Conservation (phyloP, 2,113 vertebrate species). For the Bos indicus region DNA sequence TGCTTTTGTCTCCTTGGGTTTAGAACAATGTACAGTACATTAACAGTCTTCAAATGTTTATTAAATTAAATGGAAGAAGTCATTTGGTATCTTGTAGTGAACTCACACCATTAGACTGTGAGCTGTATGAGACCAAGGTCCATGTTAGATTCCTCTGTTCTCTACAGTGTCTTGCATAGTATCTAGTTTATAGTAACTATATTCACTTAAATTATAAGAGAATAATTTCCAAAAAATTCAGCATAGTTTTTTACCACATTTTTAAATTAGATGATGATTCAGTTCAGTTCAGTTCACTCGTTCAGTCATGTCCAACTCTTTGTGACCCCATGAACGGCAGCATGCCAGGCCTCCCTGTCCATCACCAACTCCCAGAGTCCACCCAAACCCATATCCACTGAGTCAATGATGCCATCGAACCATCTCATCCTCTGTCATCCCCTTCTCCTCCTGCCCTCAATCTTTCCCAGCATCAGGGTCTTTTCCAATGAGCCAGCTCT, state of each 20-base stretch:
- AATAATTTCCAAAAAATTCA: background rate
- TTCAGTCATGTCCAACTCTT: background rate
- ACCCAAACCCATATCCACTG: no score
- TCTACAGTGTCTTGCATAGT: background rate
- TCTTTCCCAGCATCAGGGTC: no score
- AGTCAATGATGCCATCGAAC: no score
- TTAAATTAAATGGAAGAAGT: background rate
- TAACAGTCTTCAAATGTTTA: background rate
- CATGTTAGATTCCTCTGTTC: background rate
- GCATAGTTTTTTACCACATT: background rate
- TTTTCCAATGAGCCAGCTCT: no score
- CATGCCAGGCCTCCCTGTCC: background rate
- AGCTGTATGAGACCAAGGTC: background rate
- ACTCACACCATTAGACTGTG: background rate
- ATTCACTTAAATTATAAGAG: background rate
- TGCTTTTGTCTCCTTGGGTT: background rate
- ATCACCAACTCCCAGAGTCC: background rate
- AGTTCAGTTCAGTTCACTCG: background rate
- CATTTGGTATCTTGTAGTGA: background rate
- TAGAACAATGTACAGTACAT: background rate
- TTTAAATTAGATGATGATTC: slow-evolving; percentile 1
- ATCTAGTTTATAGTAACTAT: background rate
- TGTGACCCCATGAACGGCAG: background rate
- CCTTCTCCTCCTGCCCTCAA: no score
- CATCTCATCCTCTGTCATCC: no score